Base-by-base conservation (phyloP, 2,888 invertebrate genomes). In the Protula sp. region DNA sequence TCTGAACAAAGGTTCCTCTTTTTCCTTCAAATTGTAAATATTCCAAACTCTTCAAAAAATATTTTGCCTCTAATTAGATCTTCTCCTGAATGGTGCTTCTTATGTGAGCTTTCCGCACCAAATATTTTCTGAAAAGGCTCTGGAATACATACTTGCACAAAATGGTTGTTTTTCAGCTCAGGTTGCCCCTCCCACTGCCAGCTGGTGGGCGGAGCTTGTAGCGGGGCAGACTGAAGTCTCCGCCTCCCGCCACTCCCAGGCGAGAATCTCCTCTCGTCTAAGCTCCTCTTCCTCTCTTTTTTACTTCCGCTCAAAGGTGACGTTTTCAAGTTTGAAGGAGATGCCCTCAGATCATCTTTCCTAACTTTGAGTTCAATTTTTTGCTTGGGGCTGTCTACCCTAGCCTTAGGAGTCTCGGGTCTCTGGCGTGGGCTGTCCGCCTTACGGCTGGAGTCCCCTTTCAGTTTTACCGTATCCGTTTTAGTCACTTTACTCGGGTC, bases 111-210 rank as follows among this genome's bases (percentile, higher is more conserved):
- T n/a, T n/a, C n/a, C n/a, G n/a, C n/a, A n/a, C n/a, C n/a, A n/a
- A n/a, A n/a, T n/a, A n/a, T n/a, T n/a, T n/a, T n/a, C n/a, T n/a
- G n/a, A n/a, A n/a, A n/a, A n/a, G n/a, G n/a, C n/a, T n/a, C n/a
- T n/a, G n/a, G n/a, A n/a, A n/a, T n/a, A n/a, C n/a, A n/a, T n/a
- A n/a, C n/a, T n/a, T n/a, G n/a, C n/a, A n/a, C n/a, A n/a, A n/a
- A n/a, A n/a, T n/a, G n/a, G n/a, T n/a, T n/a, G n/a, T n/a, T 55
- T 30, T 62, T 64, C 51, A 50, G 27, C 57, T 53, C 26, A 24
- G 63, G 55, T 26, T 55, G 30, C 4, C 63, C 65, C 47, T 63
- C 47, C 63, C 65, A 65, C 27, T 31, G 50, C 65, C 65, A 65
- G 30, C 19, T 26, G 38, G 19, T 19, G 19, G 38, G 38, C 9